Evolutionary conservation across 92 coral and sea anemone genomes (phyloP), one percentile per base, ranked within the genome.

Genomic region (Palythoa heliodiscus): DNA sequence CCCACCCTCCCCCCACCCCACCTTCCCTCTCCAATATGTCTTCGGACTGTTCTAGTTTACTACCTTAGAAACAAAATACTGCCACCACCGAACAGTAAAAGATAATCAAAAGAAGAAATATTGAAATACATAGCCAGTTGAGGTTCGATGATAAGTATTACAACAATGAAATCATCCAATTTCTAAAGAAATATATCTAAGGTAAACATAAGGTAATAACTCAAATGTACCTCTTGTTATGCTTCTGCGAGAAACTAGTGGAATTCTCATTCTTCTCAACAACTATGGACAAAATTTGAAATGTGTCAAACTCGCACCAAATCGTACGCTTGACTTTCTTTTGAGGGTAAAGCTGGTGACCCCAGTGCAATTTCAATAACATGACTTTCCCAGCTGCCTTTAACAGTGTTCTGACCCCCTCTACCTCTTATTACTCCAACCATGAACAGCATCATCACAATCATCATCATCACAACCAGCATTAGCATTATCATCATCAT

Each of bases 181-280:
- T 58, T 14, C 64, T 57, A 57, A 57, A 57, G n/a, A 20, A 57
- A 11, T 1, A 58, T 2, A 58, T 58, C 2, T 15, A 22, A 20
- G 3, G 13, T 9, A 67, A 67, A 22, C 4, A 2, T 15, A 22
- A 20, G 3, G 13, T 9, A 67, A 67, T 22, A 52, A 19, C 37
- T 43, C 4, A 67, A 52, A 80, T 73, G 14, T 80, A 80, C 84
- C 74, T 39, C 19, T 40, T 63, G 22, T 14, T 79, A n/a, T 13
- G 73, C 11, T 61, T 71, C 43, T 79, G 73, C 43, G 73, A 20
- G 38, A 4, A n/a, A 4, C 60, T 38, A 20, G 74, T 43, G 50
- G 84, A 64, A 40, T 67, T 70, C 52, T 80, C 73, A 5, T 47
- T 67, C 55, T 80, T 80, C 73, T 80, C 84, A 13, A 80, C 84